Evolutionary conservation across 2,113 vertebrate genomes (phyloP), one percentile per base, ranked within the genome.

Genomic region (Oxygymnocypris stewartii): DNA sequence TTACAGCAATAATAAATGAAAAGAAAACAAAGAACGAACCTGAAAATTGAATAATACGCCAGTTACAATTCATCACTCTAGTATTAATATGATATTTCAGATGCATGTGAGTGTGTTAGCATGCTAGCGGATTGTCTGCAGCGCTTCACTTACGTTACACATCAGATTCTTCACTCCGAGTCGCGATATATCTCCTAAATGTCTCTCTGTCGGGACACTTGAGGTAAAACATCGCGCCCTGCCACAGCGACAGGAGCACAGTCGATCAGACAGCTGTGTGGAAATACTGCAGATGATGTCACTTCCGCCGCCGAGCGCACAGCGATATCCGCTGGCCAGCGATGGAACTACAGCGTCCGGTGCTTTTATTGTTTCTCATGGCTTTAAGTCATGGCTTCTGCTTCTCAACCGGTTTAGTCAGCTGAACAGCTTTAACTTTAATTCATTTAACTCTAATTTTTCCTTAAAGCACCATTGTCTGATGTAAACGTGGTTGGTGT

Each of bases 211-310:
- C 42, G 59, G 25, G 31, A 81, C 77, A 65, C 85, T 63, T 65
- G 79, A 31, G 87, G 88, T 81, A 85, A 89, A 89, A 90, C 94
- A 94, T 94, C 61, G 91, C 91, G 90, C 84, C 69, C 59, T 40
- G 85, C 74, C 49, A 85, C 79, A 63, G 69, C 44, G 40, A 31
- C 13, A 25, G 37, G 35, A 11, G 63, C 74, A 65, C 84, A 28
- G 47, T 57, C 37, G 23, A 71, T 35, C 13, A 81, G 78, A 81
- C 78, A 57, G 44, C 42, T 10, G 12, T 79, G 31, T 47, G 49
- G 44, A 49, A 85, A 84, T 65, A 85, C 65, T 16, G 77, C 57
- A 40, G 57, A 2, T 54, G 44, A 65, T 28, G 51, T 49, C 69
- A 82, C 63, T 83, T 83, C 81, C 81, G 65, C 44, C 8, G 18